Evolutionary conservation across 1,140 invertebrate species (phyloP), one percentile per base, ranked within the genome.

Genomic region (Phymorhynchus buccinoides): DNA sequence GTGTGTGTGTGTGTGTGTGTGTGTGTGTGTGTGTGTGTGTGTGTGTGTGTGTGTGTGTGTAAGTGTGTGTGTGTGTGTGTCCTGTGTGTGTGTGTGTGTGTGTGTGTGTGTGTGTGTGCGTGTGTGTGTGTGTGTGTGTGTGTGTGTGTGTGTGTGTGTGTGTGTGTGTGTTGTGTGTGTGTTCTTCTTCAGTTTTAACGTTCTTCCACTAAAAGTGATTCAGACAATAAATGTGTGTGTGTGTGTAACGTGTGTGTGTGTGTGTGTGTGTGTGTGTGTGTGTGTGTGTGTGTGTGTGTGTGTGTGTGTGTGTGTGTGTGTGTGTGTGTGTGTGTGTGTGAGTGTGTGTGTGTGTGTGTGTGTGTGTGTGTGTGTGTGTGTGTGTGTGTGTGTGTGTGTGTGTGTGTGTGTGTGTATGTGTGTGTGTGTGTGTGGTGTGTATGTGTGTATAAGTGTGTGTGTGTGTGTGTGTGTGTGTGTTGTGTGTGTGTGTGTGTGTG

Each of bases 1-100:
- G n/a, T n/a, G n/a, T n/a, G n/a, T n/a, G n/a, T n/a, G n/a, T n/a
- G n/a, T n/a, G n/a, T n/a, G n/a, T n/a, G n/a, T n/a, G n/a, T n/a
- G n/a, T n/a, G n/a, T n/a, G n/a, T n/a, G n/a, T 75, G 73, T 75
- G 37, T 75, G 73, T 75, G 37, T 75, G 73, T 75, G 73, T 75
- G 73, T 75, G 73, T 75, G 73, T 82, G 48, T 68, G 48, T 82
- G 52, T 82, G 52, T 82, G 48, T 42, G 44, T 84, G 1, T 82
- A 32, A 62, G 48, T 82, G 6, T 73, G n/a, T 83, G 56, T 35
- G 30, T 83, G 62, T 73, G 68, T 84, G 62, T 39, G 82, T 84
- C 14, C 44, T n/a, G 66, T 73, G 32, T 6, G 18, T 30, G 32
- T 73, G 27, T 37, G 27, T 0, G 82, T 75, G 62, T 39, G 42